A percentile compares a stretch with the other conserved stretches of the same genome.
phyloP scores from a whole-genome alignment of 1,140 invertebrate species.

The Drosophila tsacasi region DNA sequence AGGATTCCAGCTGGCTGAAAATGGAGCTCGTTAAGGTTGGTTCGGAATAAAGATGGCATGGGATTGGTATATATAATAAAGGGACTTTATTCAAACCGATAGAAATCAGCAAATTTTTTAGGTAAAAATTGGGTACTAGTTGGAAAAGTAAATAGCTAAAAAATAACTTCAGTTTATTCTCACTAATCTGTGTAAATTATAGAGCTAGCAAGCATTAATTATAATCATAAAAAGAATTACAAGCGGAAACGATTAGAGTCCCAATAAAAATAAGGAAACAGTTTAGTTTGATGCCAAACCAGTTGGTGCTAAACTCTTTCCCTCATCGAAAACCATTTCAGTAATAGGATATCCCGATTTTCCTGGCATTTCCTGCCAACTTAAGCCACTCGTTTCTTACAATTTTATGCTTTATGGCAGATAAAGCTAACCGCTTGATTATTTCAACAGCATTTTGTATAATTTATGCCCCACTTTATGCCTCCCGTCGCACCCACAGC shows the following conservation, averaged over 20 bases:
- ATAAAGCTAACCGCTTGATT: conserved; percentile 80
- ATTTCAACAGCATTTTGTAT: conserved; percentile 72
- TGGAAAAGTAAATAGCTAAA: not conserved
- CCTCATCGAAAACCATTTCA: conserved; percentile 16
- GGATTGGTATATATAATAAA: not conserved
- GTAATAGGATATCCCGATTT: conserved; percentile 31
- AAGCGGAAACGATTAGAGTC: conserved; percentile 1
- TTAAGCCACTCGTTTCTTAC: conserved; percentile 21
- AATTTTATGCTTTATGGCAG: conserved; percentile 61
- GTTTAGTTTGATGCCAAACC: not conserved
- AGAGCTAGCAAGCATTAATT: not conserved
- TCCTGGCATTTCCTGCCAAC: conserved; percentile 23
- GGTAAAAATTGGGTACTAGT: not conserved
- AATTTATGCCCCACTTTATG: conserved; percentile 68
- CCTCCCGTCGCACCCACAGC: conserved; percentile 41
- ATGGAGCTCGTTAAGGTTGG: conserved; percentile 46
- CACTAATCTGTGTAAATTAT: not conserved
- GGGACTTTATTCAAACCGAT: not conserved
- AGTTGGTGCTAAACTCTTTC: not conserved
- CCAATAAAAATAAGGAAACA: conserved; percentile 1
- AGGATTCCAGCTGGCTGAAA: conserved; percentile 45
- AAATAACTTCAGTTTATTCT: not conserved
- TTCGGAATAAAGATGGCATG: conserved; percentile 28
- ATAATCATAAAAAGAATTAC: not conserved
- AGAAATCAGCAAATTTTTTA: not conserved